These are phyloP conservation scores for Rhincodon typus DNA, from an alignment of 2,797 vertebrate genomes.

Conservation along the genomic window DNA sequence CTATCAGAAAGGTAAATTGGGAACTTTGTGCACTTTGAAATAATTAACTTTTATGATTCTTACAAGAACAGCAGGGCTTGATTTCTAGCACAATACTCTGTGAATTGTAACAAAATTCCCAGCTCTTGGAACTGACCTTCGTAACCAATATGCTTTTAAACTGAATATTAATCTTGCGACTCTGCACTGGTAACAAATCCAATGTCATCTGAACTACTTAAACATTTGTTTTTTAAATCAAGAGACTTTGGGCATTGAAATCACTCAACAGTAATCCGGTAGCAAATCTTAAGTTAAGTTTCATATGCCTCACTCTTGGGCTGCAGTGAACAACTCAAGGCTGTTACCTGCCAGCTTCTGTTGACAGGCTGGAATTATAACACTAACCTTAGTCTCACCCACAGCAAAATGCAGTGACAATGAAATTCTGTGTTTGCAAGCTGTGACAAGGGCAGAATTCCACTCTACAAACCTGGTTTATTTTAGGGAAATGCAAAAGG, in stretches of 20 bases:
- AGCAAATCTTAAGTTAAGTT: neutral
- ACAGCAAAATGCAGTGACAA: neutral
- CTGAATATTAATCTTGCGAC: neutral
- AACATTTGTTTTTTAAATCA: neutral
- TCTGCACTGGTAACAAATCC: neutral
- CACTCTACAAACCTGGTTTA: neutral
- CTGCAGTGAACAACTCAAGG: neutral
- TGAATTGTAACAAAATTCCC: neutral
- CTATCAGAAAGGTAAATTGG: too few relatives aligned
- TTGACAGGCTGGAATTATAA: slow-evolving; percentile 6
- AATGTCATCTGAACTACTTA: too few relatives aligned
- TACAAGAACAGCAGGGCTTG: too few relatives aligned
- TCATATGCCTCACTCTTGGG: neutral
- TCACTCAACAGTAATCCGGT: neutral
- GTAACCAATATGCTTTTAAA: neutral
- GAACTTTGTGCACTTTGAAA: too few relatives aligned
- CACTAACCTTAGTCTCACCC: neutral
- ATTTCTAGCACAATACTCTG: too few relatives aligned
- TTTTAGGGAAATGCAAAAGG: neutral
- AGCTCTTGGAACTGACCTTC: neutral
- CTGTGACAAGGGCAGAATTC: neutral
- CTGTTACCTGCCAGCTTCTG: neutral
- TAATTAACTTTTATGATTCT: too few relatives aligned
- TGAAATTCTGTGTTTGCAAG: neutral
- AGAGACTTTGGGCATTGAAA: neutral